Evolutionary conservation across 2,888 invertebrate species (phyloP), one percentile per base, ranked within the genome.

Genomic region (Chironomus tentans): DNA sequence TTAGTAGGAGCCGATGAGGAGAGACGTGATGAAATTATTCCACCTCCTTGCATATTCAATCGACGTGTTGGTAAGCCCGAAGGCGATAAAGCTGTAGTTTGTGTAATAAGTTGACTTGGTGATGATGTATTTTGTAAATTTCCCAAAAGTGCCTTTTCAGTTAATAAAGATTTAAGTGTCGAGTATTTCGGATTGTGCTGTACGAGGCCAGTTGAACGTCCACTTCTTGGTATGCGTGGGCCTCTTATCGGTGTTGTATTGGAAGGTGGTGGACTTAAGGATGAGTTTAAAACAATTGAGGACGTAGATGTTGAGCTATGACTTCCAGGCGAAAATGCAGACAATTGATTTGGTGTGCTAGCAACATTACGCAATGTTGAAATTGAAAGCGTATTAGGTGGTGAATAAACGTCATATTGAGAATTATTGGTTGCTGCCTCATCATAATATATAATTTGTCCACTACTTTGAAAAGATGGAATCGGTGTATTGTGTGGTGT

Each of bases 1-100:
- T 94, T 92, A 76, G 94, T 93, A 3, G 94, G 94, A 38, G 95
- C 95, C 71, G 95, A 95, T 70, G 94, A 92, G 3, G 94, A 94
- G 3, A 95, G 86, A 77, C 93, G 88, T 46, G 91, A 88, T 56
- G 56, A 56, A 0, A 87, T 85, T n/a, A 68, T 73, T 10, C 75
- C 68, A 38, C 76, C 76, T 46, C 77, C 76, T 61, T 75, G 75
- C 76, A 84, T 83, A 61, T 83, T 82, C 79, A 84, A 84, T 1
- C 84, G 81, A 79, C 82, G 83, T 38, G 83, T 80, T 18, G 84
- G 83, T 38, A 68, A 71, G 21, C 78, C 77, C 18, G 80, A 79
- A 5, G 84, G 83, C 78, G 83, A 83, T 2, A 84, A 78, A 2
- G 83, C 82, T 28, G 79, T 80, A 4, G 81, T 81, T 7, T 81